Evolutionary conservation across 1,140 invertebrate genomes (phyloP).

Genomic region (Leptinotarsa texana): DNA sequence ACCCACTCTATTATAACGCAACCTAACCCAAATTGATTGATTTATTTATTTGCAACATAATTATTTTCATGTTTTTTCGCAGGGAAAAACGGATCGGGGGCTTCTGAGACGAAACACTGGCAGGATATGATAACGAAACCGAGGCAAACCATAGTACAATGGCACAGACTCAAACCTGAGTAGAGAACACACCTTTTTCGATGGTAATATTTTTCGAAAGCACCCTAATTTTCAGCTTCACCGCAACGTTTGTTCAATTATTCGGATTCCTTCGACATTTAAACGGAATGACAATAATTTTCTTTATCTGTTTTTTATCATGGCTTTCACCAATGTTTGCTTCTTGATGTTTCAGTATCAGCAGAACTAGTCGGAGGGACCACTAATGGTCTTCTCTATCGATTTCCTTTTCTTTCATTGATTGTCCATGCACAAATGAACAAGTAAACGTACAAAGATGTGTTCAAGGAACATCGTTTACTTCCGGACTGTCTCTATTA

Average conservation of each 20-base stretch:
- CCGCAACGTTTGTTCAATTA: neutral
- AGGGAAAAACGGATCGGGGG: slow-evolving; percentile 90
- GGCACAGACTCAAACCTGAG: slow-evolving; percentile 87
- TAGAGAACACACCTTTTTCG: slow-evolving; percentile 57
- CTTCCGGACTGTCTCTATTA: slow-evolving; percentile 10
- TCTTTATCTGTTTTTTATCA: neutral
- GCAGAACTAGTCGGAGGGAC: too few species aligned
- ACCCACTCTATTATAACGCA: too few species aligned
- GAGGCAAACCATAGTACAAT: slow-evolving; percentile 87
- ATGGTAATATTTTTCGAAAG: slow-evolving; percentile 27
- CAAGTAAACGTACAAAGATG: neutral
- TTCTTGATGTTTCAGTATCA: too few species aligned
- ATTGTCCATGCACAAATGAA: neutral
- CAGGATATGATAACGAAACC: slow-evolving; percentile 96
- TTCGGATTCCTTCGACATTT: slow-evolving; percentile 19
- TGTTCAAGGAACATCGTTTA: neutral
- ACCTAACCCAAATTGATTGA: too few species aligned
- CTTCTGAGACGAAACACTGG: slow-evolving; percentile 92
- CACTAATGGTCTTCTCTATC: too few species aligned
- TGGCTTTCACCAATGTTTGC: too few species aligned
- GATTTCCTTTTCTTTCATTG: too few species aligned
- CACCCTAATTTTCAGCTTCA: slow-evolving; percentile 4
- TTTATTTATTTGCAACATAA: neutral
- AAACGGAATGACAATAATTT: slow-evolving; percentile 25
- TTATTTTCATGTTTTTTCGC: slow-evolving; percentile 50